Percentiles rank a stretch among this genome's conserved stretches.
phyloP scores from a whole-genome alignment of 2,888 invertebrate species.

The Heliconius erato region DNA sequence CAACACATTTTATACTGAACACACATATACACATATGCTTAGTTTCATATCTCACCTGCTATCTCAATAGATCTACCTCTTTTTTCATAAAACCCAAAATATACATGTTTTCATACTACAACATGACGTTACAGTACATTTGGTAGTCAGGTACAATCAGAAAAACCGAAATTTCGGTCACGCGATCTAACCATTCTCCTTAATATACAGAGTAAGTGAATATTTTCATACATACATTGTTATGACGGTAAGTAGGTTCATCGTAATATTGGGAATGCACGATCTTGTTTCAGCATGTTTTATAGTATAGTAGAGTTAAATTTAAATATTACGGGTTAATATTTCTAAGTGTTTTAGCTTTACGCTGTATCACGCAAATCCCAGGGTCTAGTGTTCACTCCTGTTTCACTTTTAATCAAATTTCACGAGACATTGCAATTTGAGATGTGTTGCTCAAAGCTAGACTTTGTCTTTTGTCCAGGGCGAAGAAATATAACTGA shows the following conservation, averaged over 20 bases:
- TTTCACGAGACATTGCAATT: not conserved
- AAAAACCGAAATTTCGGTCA: constrained; percentile 12
- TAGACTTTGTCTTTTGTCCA: not conserved
- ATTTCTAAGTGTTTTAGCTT: not conserved
- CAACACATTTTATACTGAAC: too few relatives aligned
- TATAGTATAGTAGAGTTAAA: too few relatives aligned
- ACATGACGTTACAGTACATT: constrained; percentile 8
- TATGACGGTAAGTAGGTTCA: constrained; percentile 1
- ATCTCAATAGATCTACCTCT: not conserved
- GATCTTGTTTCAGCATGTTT: not conserved
- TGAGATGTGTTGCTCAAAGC: not conserved
- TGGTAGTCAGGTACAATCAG: not conserved
- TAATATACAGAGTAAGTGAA: not conserved
- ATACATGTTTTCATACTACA: not conserved
- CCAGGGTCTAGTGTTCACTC: too few relatives aligned
- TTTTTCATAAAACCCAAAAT: not conserved
- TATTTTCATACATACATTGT: constrained; percentile 2
- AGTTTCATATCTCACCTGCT: not conserved
- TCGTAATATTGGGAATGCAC: not conserved
- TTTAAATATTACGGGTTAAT: not conserved
- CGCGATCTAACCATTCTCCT: constrained; percentile 7
- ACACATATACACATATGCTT: too few relatives aligned
- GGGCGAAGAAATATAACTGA: not conserved
- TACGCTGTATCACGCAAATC: not conserved
- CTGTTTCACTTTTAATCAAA: not conserved